These are phyloP conservation scores for Synanthedon formicaeformis DNA, from an alignment of 2,888 invertebrate genomes.

Conservation along the genomic window DNA sequence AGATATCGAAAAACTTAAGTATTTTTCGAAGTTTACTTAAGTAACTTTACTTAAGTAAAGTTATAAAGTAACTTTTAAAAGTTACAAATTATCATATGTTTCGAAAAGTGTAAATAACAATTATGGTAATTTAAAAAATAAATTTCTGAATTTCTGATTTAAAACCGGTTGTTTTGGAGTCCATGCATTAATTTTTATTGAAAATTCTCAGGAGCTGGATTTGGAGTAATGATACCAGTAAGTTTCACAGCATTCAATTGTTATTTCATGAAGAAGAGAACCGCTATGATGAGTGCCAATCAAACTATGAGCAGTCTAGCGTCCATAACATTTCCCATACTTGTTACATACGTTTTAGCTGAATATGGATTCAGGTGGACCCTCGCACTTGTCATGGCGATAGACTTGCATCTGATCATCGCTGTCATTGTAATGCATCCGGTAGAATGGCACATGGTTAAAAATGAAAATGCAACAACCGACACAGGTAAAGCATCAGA, in stretches of 20 bases:
- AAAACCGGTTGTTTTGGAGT: no score
- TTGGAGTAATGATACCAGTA: constrained; percentile 80
- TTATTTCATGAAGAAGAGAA: constrained; percentile 77
- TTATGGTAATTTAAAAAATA: no score
- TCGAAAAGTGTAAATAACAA: no score
- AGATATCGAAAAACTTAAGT: no score
- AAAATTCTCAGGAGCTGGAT: constrained; percentile 71
- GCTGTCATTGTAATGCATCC: constrained; percentile 81
- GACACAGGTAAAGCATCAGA: not conserved
- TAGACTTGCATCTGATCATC: constrained; percentile 75
- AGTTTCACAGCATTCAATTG: constrained; percentile 80
- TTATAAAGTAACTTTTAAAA: no score
- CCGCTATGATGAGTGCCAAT: constrained; percentile 80
- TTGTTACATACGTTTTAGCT: constrained; percentile 71
- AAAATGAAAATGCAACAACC: constrained; percentile 5
- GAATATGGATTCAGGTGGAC: constrained; percentile 80
- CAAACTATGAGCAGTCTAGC: constrained; percentile 78
- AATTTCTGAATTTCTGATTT: no score
- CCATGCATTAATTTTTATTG: not conserved
- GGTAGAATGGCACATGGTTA: constrained; percentile 76
- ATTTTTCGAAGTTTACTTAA: no score
- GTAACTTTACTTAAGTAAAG: no score
- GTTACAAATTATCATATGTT: no score
- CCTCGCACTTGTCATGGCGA: constrained; percentile 73
- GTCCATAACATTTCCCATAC: constrained; percentile 76